Conservation (phyloP, 2,113 vertebrate genomes). For the Prionailurus viverrinus region DNA sequence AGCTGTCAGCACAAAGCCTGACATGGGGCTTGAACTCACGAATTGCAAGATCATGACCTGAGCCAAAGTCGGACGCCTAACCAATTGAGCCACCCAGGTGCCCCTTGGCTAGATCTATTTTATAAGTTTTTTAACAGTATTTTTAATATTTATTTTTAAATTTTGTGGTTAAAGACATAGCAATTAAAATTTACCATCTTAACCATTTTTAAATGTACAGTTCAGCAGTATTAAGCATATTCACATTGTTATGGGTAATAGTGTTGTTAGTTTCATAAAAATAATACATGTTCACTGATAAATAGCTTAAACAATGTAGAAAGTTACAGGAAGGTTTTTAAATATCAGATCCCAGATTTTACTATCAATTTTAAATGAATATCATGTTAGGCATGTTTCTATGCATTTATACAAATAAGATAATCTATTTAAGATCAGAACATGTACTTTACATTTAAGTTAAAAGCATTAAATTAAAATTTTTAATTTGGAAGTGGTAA, state of each 20-base stretch:
- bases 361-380: conserved; percentile 37
- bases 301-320: conserved; percentile 22
- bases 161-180: background rate
- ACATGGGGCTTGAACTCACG: too few relatives aligned
- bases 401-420: background rate
- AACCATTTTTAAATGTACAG: background rate
- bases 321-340: conserved; percentile 32
- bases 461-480: background rate
- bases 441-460: background rate
- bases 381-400: conserved; percentile 14
- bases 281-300: background rate
- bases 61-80: too few relatives aligned
- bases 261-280: background rate
- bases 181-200: background rate
- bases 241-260: background rate
- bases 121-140: conserved; percentile 29
- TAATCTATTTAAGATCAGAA: conserved; percentile 50
- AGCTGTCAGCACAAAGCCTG: too few relatives aligned
- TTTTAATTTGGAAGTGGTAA: background rate
- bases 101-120: background rate
- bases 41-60: too few relatives aligned
- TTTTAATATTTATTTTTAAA: background rate
- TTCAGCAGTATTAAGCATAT: background rate
- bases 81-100: too few relatives aligned
- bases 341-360: conserved; percentile 12